Conservation (phyloP, 2,797 vertebrate species). For the Lophius americanus region DNA sequence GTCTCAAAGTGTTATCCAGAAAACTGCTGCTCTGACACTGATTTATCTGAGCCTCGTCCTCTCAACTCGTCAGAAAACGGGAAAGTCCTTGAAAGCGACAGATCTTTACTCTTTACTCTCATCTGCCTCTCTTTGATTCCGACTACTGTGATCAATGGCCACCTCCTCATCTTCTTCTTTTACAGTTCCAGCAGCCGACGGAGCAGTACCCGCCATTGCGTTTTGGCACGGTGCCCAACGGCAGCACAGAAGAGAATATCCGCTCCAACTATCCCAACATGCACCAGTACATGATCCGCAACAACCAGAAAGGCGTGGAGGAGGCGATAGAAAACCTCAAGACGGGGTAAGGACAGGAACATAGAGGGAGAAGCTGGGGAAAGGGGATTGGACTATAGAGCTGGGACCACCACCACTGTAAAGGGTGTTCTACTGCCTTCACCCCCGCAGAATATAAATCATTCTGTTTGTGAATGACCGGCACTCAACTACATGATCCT, state of each 20-base stretch:
- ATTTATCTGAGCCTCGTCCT: constrained; percentile 10
- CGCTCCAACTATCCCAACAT: constrained; percentile 94
- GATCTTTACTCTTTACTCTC: constrained; percentile 1
- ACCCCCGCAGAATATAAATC: too few species aligned
- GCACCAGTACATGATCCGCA: constrained; percentile 93
- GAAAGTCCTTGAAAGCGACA: constrained; percentile 25
- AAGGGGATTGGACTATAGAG: neutral
- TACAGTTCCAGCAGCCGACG: constrained; percentile 90
- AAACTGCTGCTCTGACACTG: constrained; percentile 24
- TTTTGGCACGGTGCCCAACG: constrained; percentile 93
- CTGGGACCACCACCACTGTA: too few species aligned
- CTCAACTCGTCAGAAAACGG: constrained; percentile 24
- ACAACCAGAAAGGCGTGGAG: constrained; percentile 93
- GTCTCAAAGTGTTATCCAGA: neutral
- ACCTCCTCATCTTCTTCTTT: neutral
- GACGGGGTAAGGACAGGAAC: constrained; percentile 82
- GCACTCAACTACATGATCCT: too few species aligned
- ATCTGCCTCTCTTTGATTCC: constrained; percentile 14
- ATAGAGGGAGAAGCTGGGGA: neutral
- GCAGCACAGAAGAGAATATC: constrained; percentile 94
- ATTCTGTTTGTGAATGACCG: too few species aligned
- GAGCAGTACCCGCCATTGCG: constrained; percentile 93
- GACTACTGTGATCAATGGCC: neutral
- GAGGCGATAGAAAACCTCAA: constrained; percentile 94
- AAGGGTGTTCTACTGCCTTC: too few species aligned